Conservation (phyloP, 2,888 invertebrate species). For the Nemurella pictetii region DNA sequence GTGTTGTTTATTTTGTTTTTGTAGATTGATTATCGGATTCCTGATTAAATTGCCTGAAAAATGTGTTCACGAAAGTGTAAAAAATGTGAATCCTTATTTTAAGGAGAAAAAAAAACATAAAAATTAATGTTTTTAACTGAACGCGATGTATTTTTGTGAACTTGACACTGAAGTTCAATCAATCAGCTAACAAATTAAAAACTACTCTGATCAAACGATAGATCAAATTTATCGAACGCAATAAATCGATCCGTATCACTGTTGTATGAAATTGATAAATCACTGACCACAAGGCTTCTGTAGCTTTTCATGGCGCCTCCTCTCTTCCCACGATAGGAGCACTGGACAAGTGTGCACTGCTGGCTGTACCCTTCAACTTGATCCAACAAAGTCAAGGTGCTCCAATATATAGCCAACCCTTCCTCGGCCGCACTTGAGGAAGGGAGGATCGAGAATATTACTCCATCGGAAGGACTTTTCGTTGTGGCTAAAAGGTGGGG, state of each 20-base stretch:
- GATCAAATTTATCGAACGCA: neutral
- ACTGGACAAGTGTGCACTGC: constrained; percentile 25
- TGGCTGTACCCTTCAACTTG: constrained; percentile 22
- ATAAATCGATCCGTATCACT: neutral
- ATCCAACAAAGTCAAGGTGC: constrained; percentile 3
- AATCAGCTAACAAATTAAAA: neutral
- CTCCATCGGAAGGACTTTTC: constrained; percentile 2
- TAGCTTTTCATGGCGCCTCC: constrained; percentile 38
- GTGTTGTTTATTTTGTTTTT: neutral
- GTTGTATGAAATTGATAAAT: neutral
- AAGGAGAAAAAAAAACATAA: too few species aligned
- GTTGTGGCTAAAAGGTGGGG: constrained; percentile 2
- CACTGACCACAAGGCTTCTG: constrained; percentile 42
- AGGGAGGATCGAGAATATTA: neutral
- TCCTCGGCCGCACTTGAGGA: constrained; percentile 27
- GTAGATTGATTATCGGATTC: neutral
- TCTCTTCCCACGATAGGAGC: constrained; percentile 29
- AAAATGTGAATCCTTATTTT: too few species aligned
- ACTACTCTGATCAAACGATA: neutral
- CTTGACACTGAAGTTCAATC: neutral
- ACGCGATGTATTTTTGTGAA: neutral
- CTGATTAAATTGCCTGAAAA: neutral
- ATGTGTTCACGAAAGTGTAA: neutral
- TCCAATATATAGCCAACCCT: constrained; percentile 36
- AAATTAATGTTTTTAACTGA: too few species aligned